phyloP scores from a whole-genome alignment of 1,140 invertebrate genomes.

The Sitodiplosis mosellana region DNA sequence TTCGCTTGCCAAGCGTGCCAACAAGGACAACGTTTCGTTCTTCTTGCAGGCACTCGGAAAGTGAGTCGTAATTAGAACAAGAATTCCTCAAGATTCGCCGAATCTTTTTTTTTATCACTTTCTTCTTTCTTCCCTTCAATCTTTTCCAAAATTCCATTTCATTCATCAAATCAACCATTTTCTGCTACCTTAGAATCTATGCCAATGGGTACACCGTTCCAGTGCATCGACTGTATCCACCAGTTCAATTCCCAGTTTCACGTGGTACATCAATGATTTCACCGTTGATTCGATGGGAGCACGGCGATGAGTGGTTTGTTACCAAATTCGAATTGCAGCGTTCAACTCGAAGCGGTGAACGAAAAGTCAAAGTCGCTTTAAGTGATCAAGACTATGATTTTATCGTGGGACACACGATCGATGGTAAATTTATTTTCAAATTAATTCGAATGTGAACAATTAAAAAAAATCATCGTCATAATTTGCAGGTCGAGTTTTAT shows the following conservation, averaged over 20 bases:
- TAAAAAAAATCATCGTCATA: neutral
- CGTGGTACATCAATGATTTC: conserved; percentile 57
- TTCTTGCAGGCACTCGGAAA: conserved; percentile 53
- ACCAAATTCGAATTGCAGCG: conserved; percentile 24
- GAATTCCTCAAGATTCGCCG: conserved; percentile 43
- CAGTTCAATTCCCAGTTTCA: conserved; percentile 55
- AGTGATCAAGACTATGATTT: conserved; percentile 52
- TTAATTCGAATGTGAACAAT: neutral
- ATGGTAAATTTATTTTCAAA: conserved; percentile 31
- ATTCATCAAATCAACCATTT: too few species aligned
- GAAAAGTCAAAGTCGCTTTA: conserved; percentile 37
- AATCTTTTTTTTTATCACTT: too few species aligned
- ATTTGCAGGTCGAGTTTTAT: conserved; percentile 48
- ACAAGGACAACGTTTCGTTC: conserved; percentile 48
- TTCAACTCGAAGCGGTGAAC: conserved; percentile 31
- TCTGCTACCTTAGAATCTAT: conserved; percentile 35
- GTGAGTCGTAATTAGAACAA: too few species aligned
- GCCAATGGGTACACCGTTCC: conserved; percentile 27
- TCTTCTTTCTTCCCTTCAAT: too few species aligned
- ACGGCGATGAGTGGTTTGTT: conserved; percentile 53
- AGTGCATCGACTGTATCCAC: conserved; percentile 35
- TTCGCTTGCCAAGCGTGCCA: conserved; percentile 58
- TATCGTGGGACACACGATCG: conserved; percentile 69
- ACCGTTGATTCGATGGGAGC: conserved; percentile 76
- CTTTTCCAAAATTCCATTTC: too few species aligned